Base-by-base conservation (phyloP, 2,888 invertebrate species). In the Serrognathus titanus region DNA sequence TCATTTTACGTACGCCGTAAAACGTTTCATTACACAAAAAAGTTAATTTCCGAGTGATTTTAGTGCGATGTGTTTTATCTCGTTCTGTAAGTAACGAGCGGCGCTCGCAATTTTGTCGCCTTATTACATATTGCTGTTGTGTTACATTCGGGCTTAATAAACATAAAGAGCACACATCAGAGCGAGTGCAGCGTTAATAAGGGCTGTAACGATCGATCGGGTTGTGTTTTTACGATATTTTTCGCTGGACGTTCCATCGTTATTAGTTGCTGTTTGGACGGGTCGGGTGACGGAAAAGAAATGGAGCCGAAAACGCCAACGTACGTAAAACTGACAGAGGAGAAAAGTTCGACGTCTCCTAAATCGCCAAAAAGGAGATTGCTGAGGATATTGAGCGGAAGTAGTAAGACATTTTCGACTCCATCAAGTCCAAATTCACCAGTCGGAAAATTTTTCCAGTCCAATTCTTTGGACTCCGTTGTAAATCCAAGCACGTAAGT, bases 241-340 rank as follows among this genome's bases (percentile, higher is more conserved):
- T 31, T 31, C 24, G 24, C 24, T 31, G 24, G 24, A 31, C 24
- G 24, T 51, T 10, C n/a, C 31, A 39, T 41, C 11, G 36, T 20
- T 45, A 10, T 35, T 11, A 13, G 31, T 51, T 31, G 40, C 24
- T 31, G 10, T 39, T 39, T 39, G 11, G 39, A n/a, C 39, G 39
- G 11, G 39, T 39, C 39, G 4, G 24, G 24, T 31, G 24, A 31
- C 24, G 39, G n/a, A 7, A 39, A 39, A 50, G 47, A 35, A 10
- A 56, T 56, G 56, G 56, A 56, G 37, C 56, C 52, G 24, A 56
- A 52, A 48, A 50, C 53, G 37, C 53, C 57, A 9, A 48, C 39
- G 3, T 16, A 49, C 13, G 53, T 53, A 16, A 57, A 57, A n/a
- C 24, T 57, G 3, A 24, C 31, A 7, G 39, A 36, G 1, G 49